Conservation (phyloP, 2,797 vertebrate genomes). For the Chelidonichthys spinosus region DNA sequence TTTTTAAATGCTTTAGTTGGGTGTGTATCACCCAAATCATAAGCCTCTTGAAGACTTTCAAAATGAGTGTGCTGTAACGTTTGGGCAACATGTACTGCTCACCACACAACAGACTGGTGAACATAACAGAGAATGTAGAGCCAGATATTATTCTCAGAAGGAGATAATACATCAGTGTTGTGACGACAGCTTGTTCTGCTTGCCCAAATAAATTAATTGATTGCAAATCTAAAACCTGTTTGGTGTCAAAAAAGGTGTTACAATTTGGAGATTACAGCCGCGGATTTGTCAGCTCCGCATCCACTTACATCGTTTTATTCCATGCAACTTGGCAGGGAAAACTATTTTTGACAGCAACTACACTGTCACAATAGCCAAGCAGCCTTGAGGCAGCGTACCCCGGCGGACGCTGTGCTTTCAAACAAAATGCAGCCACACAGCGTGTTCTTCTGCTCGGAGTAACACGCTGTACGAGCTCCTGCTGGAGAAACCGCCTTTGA, state of each 20-base stretch:
- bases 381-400: conserved; percentile 25
- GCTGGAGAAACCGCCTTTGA: conserved; percentile 40
- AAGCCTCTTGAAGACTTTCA: background rate
- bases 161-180: background rate
- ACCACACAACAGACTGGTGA: background rate
- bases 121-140: background rate
- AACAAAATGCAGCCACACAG: conserved; percentile 27
- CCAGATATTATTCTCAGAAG: background rate
- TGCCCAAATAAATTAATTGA: background rate
- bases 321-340: conserved; percentile 9
- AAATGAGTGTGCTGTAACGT: background rate
- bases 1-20: background rate
- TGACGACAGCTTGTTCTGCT: background rate
- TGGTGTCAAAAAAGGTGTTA: background rate
- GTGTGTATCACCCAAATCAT: background rate
- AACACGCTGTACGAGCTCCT: background rate
- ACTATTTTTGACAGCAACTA: conserved; percentile 9
- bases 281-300: background rate
- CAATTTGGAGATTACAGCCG: background rate
- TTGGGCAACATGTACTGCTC: background rate
- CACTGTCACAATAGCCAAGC: conserved; percentile 26
- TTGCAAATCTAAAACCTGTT: background rate
- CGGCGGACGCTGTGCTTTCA: conserved; percentile 18
- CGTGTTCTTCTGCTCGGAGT: conserved; percentile 8
- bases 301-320: background rate